These are phyloP conservation scores for Grapholita molesta DNA, from an alignment of 1,140 invertebrate genomes.

Conservation along the genomic window DNA sequence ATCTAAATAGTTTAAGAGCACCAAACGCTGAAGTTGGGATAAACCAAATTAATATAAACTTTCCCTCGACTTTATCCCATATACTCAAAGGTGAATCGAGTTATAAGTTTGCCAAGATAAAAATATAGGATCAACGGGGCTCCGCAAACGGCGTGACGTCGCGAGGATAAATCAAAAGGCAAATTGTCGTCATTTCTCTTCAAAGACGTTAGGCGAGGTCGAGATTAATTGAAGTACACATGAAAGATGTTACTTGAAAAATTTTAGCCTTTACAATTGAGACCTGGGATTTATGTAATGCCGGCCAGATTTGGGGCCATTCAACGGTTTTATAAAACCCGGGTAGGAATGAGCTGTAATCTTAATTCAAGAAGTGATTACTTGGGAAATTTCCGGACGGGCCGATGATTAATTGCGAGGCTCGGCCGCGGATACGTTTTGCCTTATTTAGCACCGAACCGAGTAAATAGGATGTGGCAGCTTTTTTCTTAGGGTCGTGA, in stretches of 20 bases:
- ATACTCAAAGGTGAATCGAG: not conserved
- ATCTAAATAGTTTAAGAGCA: not conserved
- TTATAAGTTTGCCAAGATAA: slow-evolving; percentile 1
- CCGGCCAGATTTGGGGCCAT: not conserved
- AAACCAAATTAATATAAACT: not conserved
- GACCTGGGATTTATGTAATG: not conserved
- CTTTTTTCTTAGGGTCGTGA: slow-evolving; percentile 54
- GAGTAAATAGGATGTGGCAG: slow-evolving; percentile 48
- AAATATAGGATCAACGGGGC: not conserved
- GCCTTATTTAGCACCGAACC: slow-evolving; percentile 47
- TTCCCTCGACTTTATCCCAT: slow-evolving; percentile 2
- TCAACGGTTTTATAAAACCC: not conserved
- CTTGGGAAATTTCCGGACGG: slow-evolving; percentile 40
- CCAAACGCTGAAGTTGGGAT: not conserved
- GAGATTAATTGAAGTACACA: not conserved
- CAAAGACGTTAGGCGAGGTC: not conserved
- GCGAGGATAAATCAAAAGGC: slow-evolving; percentile 15
- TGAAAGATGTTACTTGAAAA: not conserved
- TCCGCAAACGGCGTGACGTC: slow-evolving; percentile 9
- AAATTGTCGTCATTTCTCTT: slow-evolving; percentile 7
- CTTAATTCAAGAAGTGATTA: slow-evolving; percentile 45
- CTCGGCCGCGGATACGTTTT: slow-evolving; percentile 46
- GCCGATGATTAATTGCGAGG: slow-evolving; percentile 46
- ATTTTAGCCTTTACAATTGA: not conserved
- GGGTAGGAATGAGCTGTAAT: slow-evolving; percentile 20